Base-by-base conservation (phyloP, 2,113 vertebrate species). In the Thamnaconus septentrionalis region DNA sequence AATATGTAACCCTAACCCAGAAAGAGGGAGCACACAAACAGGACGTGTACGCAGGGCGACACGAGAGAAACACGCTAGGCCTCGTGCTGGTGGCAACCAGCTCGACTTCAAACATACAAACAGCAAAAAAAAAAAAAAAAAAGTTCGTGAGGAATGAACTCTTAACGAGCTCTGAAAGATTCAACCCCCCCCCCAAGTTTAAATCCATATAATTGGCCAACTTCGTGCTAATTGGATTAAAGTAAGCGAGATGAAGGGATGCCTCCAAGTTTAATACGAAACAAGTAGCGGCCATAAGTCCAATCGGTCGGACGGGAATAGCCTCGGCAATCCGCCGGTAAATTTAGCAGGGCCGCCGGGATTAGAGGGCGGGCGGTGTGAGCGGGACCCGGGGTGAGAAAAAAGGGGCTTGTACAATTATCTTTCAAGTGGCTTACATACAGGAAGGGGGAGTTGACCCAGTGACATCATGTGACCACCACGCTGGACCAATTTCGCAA, bases 281-380 rank as follows among this genome's bases (percentile, higher is more conserved):
- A 66, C 44, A 57, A 48, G 50, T 52, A 51, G 49, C 53, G 73
- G 73, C 42, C 45, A 4, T 81, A 79, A 86, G 63, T 76, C 78
- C 65, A 61, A 80, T 85, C 65, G 56, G 65, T 53, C 57, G 31
- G 9, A 50, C 61, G 61, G 66, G 80, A 86, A 84, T 82, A 85
- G 71, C 64, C 39, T 1, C 59, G 61, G 71, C 73, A 64, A 76
- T 81, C 79, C 40, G 48, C 6, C n/a, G n/a, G 69, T 73, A 8
- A 59, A 70, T 73, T 49, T 53, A 9, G 7, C 58, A 52, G 61
- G 51, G 6, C 56, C 40, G 49, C 46, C 46, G 47, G 68, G 66
- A 80, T 78, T 76, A 76, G 18, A 3, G 7, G 51, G 49, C 63
- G 64, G 40, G 41, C 8, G 64, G 41, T 42, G 69, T 62, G 11